Base-by-base conservation (phyloP, 2,113 vertebrate species). In the Callorhinus ursinus region DNA sequence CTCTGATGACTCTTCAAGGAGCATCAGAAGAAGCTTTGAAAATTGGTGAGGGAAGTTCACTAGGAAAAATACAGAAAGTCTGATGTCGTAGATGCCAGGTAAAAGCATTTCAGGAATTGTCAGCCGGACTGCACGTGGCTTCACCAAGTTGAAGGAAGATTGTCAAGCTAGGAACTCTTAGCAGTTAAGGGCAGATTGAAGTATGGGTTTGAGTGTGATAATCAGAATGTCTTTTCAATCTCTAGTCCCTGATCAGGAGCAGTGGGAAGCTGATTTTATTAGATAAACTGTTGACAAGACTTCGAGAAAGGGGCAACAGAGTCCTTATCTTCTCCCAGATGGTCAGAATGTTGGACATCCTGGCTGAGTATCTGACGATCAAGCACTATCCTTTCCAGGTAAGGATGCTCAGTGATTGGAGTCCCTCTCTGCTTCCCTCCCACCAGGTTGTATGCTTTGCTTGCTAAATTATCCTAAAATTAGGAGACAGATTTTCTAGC, bases 241-340 rank as follows among this genome's bases (percentile, higher is more conserved):
- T 98, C 96, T 94, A 99, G 99, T 98, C 98, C 93, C 97, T 99
- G 39, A 99, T 99, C 96, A 99, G 99, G 96, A 99, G 99, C 98
- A 99, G 99, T 49, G 99, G 99, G 83, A 99, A 99, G 98, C 98
- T 99, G 96, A 99, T 99, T 98, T 99, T 99, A 3, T 93, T 99
- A 98, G 99, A 99, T 98, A 99, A 99, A 94, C 99, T 99, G 94
- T 98, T 99, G 98, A 99, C 99, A 53, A 99, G 99, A 93, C 99
- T 99, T 91, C 98, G 99, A 10, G 99, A 99, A 88, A 98, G 99
- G 94, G 99, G 99, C 39, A 99, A 99, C 98, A 98, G 99, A 46
- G 99, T 99, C 87, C 99, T 99, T 15, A 99, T 99, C 98, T 99
- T 99, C 98, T 99, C 99, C 76, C 99, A 99, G 99, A 99, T 99